Evolutionary conservation across 2,797 vertebrate species (phyloP).

Genomic region (Sciurus carolinensis): DNA sequence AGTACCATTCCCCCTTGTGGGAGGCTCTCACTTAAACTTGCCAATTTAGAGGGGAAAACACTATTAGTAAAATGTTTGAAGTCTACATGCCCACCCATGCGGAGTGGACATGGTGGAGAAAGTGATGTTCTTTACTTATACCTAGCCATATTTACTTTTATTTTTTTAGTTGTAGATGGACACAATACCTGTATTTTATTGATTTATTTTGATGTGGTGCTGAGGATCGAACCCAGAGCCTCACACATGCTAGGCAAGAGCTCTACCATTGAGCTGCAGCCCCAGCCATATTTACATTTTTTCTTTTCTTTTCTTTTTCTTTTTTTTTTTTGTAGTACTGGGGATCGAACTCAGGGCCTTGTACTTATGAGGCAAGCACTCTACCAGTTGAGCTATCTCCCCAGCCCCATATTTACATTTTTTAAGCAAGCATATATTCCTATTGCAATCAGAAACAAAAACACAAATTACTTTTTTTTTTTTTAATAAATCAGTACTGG

Average conservation of each 20-base stretch:
- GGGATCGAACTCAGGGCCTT: too few relatives aligned
- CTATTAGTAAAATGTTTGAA: not conserved
- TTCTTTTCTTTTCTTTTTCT: too few relatives aligned
- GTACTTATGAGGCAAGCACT: too few relatives aligned
- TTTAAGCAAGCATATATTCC: not conserved
- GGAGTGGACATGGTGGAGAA: not conserved
- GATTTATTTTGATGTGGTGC: too few relatives aligned
- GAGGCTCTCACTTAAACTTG: not conserved
- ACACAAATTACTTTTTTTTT: not conserved
- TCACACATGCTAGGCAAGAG: too few relatives aligned
- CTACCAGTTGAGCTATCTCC: too few relatives aligned
- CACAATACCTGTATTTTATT: too few relatives aligned
- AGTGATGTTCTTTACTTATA: not conserved
- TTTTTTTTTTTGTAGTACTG: too few relatives aligned
- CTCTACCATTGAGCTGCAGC: too few relatives aligned
- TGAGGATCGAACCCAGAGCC: too few relatives aligned
- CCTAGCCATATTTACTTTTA: not conserved
- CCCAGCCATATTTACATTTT: too few relatives aligned
- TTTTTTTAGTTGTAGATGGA: too few relatives aligned
- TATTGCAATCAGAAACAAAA: not conserved
- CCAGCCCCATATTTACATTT: not conserved
- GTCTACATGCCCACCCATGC: not conserved
- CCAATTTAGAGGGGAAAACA: not conserved
- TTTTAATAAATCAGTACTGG: not conserved
- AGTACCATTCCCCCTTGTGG: constrained; percentile 71